Evolutionary conservation across 1,140 invertebrate species (phyloP), one percentile per base, ranked within the genome.

Genomic region (Drosophila watanabei): DNA sequence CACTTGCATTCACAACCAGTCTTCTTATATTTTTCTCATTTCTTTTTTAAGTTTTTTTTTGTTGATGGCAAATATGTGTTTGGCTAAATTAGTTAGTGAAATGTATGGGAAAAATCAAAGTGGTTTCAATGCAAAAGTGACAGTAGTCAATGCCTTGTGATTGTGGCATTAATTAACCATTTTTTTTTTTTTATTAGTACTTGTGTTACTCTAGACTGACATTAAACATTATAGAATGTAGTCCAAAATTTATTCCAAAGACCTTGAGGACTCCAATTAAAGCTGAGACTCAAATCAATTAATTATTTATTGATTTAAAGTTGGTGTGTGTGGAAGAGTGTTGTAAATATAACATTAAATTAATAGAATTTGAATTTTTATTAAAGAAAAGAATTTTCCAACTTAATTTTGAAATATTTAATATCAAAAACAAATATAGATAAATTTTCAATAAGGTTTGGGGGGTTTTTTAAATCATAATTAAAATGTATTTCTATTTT

Each of bases 161-260:
- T 51, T 32, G 18, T 30, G 30, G 11, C 28, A n/a, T 33, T 5
- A 51, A 32, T 52, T 61, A 16, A 13, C 10, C 13, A 11, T 14
- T 28, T 43, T 59, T 18, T 14, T 20, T 57, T 39, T 24, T 24
- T 14, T 48, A 37, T 10, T 9, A 3, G 2, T 20, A 5, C 2
- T 14, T 54, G 51, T 35, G 6, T 6, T 20, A 8, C 2, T 18
- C 1, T 32, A 32, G 28, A 24, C n/a, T 16, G 24, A 11, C 1
- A 28, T 24, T 61, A 10, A 62, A 64, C 54, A 32, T n/a, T 41
- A n/a, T 60, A 64, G 62, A 64, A 64, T 39, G 54, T 16, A 32
- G 18, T 37, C 18, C 4, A 16, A 37, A 56, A 16, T 20, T 9
- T 37, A 32, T 64, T 41, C n/a, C 5, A 9, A 32, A 32, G 41